Percentiles rank a stretch among this genome's conserved stretches.
Conservation (phyloP, 2,888 invertebrate genomes). For the Volucella inanis region DNA sequence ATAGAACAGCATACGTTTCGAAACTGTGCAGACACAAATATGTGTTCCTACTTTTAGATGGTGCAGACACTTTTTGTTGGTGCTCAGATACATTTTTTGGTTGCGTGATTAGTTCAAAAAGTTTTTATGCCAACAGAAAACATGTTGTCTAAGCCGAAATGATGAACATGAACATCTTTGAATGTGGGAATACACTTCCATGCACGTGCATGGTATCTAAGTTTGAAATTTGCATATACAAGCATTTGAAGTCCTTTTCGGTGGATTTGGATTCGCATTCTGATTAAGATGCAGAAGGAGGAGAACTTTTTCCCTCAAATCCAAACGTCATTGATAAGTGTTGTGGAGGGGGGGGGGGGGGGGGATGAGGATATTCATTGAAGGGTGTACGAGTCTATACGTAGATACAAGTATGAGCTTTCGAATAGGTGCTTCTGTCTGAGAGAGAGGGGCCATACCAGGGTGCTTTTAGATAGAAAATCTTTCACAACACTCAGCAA, state of each 20-base stretch:
- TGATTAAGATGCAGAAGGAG: too few relatives aligned
- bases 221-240: conserved; percentile 16
- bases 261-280: not conserved
- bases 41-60: not conserved
- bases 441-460: not conserved
- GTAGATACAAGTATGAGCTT: too few relatives aligned
- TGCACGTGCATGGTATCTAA: conserved; percentile 1
- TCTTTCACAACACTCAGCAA: too few relatives aligned
- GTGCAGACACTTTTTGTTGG: conserved; percentile 13
- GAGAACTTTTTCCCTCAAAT: conserved; percentile 7
- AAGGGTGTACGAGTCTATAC: too few relatives aligned
- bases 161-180: conserved; percentile 9
- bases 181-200: too few relatives aligned
- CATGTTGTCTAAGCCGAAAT: conserved; percentile 15
- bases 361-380: too few relatives aligned
- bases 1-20: not conserved
- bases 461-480: too few relatives aligned
- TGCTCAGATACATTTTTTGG: too few relatives aligned
- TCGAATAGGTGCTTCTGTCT: not conserved
- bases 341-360: too few relatives aligned
- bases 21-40: too few relatives aligned
- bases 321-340: not conserved
- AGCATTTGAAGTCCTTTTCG: conserved; percentile 12
- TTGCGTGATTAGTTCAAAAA: conserved; percentile 6
- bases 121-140: conserved; percentile 8